Evolutionary conservation across 2,797 vertebrate genomes (phyloP).

Genomic region (Leucoraja ocellata): DNA sequence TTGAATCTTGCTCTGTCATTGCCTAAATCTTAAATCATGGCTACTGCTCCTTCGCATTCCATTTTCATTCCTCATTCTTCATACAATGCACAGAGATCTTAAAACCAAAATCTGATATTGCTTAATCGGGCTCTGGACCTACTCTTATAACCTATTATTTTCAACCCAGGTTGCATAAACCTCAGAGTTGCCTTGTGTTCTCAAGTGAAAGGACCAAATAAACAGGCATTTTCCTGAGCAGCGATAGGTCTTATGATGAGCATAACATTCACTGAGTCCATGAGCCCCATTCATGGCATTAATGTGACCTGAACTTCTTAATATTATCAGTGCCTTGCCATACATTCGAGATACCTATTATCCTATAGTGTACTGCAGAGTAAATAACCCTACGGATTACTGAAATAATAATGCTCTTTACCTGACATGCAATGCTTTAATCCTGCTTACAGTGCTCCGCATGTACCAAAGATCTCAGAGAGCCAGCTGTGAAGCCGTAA

Average conservation of each 20-base stretch:
- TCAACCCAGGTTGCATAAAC: background rate
- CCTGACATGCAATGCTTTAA: conserved; percentile 18
- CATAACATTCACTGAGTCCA: background rate
- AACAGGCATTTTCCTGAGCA: background rate
- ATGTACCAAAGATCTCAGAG: background rate
- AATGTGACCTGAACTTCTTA: conserved; percentile 7
- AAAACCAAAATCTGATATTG: background rate
- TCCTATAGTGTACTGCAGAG: conserved; percentile 7
- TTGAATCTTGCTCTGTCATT: background rate
- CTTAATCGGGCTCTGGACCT: background rate
- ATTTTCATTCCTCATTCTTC: background rate
- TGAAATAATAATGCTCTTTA: conserved; percentile 12
- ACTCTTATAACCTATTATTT: background rate
- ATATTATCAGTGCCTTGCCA: background rate
- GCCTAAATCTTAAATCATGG: background rate
- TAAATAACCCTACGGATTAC: conserved; percentile 24
- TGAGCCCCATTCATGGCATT: background rate
- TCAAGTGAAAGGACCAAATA: background rate
- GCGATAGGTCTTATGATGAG: background rate
- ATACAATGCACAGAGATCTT: background rate
- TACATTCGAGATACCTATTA: background rate
- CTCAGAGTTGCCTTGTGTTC: background rate
- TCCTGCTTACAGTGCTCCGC: background rate
- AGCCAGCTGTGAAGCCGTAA: background rate
- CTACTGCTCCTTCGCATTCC: background rate